phyloP scores from a whole-genome alignment of 2,113 vertebrate genomes.

The Apteryx owenii region DNA sequence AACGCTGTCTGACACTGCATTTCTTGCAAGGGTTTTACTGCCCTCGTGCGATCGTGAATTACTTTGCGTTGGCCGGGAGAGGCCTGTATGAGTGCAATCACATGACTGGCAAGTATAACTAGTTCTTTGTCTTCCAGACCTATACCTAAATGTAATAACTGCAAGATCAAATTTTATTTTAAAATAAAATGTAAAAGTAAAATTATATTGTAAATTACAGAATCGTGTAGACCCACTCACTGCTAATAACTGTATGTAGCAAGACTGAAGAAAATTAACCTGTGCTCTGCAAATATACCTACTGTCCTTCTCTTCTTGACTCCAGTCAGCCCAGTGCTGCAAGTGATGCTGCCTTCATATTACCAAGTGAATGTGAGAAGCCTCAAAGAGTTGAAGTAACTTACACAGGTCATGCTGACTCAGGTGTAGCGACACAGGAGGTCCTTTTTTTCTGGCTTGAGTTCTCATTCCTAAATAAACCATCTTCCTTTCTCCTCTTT shows the following conservation, averaged over 20 bases:
- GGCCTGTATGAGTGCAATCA: not conserved
- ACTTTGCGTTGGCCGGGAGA: not conserved
- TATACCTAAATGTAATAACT: not conserved
- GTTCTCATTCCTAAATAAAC: not conserved
- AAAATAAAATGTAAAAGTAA: no score
- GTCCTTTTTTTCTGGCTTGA: not conserved
- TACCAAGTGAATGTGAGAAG: not conserved
- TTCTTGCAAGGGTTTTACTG: constrained; percentile 22
- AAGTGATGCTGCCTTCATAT: not conserved
- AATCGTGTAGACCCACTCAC: not conserved
- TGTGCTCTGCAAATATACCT: not conserved
- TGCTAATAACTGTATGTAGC: fast-evolving
- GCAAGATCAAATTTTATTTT: not conserved
- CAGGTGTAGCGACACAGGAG: not conserved
- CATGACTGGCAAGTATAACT: not conserved
- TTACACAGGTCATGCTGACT: not conserved
- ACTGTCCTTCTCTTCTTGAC: not conserved
- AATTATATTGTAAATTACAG: fast-evolving
- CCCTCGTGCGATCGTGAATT: constrained; percentile 31
- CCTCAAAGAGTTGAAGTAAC: not conserved
- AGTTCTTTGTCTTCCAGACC: not conserved
- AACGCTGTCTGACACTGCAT: not conserved
- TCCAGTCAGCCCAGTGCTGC: not conserved
- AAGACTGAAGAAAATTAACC: fast-evolving
- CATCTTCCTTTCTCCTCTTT: not conserved